phyloP scores from a whole-genome alignment of 2,113 vertebrate species.

The Amazona guildingii region DNA sequence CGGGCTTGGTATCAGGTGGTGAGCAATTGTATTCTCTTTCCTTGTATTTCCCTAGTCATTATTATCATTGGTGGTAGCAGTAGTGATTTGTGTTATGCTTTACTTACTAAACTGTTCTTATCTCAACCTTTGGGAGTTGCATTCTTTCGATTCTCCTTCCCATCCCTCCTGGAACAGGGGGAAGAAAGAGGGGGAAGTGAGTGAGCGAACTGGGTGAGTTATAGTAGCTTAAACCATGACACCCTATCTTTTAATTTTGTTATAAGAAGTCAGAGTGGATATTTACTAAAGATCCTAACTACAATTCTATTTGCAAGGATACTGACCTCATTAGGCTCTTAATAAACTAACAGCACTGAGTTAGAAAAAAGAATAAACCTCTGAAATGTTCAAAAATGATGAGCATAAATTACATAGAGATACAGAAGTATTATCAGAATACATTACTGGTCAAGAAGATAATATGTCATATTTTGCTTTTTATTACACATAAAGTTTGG shows the following conservation, averaged over 20 bases:
- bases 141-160: too few species aligned
- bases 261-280: not conserved
- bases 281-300: not conserved
- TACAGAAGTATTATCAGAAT: not conserved
- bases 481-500: rapidly evolving
- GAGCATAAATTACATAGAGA: not conserved
- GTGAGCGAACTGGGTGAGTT: too few species aligned
- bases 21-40: too few species aligned
- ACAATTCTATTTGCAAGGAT: not conserved
- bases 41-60: too few species aligned
- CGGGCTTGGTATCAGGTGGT: too few species aligned
- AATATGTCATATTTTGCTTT: rapidly evolving
- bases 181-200: too few species aligned
- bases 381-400: not conserved
- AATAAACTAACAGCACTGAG: not conserved
- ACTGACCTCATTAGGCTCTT: not conserved
- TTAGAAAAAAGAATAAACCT: not conserved
- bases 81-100: too few species aligned
- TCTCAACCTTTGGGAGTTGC: too few species aligned
- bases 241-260: not conserved
- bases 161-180: too few species aligned
- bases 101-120: too few species aligned
- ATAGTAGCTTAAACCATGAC: too few species aligned
- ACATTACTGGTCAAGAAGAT: not conserved
- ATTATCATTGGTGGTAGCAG: too few species aligned